These are phyloP conservation scores for Psittacula derbiana DNA, from an alignment of 2,797 vertebrate species.

Conservation along the genomic window DNA sequence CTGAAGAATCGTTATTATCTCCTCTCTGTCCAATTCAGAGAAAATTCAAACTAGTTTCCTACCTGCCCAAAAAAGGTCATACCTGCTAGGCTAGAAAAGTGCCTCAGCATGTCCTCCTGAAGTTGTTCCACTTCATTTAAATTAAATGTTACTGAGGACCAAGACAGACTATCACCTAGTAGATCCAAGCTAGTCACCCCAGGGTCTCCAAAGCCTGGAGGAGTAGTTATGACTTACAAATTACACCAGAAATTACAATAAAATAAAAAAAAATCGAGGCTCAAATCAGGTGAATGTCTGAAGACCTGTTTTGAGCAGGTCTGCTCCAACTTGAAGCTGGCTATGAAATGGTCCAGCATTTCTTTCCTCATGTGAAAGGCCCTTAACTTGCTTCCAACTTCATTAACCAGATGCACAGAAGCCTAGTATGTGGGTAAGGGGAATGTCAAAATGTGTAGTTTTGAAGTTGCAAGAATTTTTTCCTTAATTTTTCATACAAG, in stretches of 20 bases:
- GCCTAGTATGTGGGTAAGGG: neutral
- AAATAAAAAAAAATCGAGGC: neutral
- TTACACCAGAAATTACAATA: neutral
- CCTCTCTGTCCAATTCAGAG: neutral
- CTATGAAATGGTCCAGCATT: neutral
- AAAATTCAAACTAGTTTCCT: neutral
- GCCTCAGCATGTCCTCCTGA: neutral
- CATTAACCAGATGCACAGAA: neutral
- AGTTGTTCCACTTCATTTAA: neutral
- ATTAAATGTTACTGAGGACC: neutral
- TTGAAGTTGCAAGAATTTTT: neutral
- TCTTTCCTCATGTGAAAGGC: neutral
- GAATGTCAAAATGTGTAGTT: neutral
- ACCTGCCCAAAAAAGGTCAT: neutral
- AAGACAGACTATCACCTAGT: neutral
- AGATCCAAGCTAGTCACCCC: neutral
- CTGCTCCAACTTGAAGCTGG: neutral
- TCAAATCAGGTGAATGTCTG: neutral
- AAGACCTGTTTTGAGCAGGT: neutral
- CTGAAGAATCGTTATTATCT: neutral
- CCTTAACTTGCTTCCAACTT: neutral
- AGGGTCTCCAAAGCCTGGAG: neutral
- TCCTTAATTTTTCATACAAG: neutral
- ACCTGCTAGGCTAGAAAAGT: neutral
- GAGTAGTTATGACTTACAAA: neutral